Conservation (phyloP, 35 echinoderm and acorn worm genomes). For the Lytechinus variegatus region DNA sequence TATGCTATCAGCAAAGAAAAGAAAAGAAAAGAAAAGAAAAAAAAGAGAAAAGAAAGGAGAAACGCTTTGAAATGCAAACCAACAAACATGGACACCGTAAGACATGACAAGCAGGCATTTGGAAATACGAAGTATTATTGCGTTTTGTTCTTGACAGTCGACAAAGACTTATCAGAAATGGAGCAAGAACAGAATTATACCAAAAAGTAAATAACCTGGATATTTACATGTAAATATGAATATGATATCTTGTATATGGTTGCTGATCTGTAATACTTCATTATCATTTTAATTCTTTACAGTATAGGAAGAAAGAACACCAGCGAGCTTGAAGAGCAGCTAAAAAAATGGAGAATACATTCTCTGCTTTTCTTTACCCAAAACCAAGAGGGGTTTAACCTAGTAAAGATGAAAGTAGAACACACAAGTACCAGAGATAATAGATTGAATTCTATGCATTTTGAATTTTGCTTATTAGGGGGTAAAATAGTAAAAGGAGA, state of each 20-base stretch:
- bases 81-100: no score
- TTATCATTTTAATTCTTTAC: constrained; percentile 7
- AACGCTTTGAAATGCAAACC: no score
- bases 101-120: no score
- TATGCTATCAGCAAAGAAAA: no score
- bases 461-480: background rate
- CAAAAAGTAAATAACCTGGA: background rate
- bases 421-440: background rate
- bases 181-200: background rate
- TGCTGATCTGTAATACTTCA: background rate
- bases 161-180: background rate
- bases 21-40: no score
- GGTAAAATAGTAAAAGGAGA: background rate
- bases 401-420: background rate
- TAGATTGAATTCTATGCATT: constrained; percentile 23
- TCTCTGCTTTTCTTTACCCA: background rate
- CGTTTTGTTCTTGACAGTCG: background rate
- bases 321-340: background rate
- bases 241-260: background rate
- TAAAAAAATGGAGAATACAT: background rate
- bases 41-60: no score
- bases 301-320: background rate
- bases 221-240: background rate
- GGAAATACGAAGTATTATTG: no score
- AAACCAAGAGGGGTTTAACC: constrained; percentile 5